Conservation (phyloP, 1,140 invertebrate species). For the Babylonia areolata region DNA sequence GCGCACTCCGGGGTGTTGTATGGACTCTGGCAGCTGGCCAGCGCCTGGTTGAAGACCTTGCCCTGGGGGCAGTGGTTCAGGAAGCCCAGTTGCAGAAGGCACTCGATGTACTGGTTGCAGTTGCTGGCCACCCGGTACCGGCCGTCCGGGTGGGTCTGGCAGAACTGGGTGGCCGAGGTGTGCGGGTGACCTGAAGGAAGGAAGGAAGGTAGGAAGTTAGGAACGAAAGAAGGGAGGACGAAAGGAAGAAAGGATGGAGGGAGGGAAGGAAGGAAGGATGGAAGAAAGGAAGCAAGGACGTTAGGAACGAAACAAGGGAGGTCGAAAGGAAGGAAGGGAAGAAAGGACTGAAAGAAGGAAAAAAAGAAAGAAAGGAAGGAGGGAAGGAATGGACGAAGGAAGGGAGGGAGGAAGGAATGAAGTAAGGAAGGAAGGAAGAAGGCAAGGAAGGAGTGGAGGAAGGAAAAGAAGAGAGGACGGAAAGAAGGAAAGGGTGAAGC, state of each 20-base stretch:
- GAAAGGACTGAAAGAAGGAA: too few species aligned
- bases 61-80: constrained; percentile 43
- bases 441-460: background rate
- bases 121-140: constrained; percentile 16
- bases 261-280: too few species aligned
- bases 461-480: background rate
- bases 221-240: background rate
- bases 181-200: background rate
- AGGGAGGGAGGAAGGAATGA: background rate
- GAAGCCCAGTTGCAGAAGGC: constrained; percentile 33
- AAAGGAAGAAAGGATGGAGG: too few species aligned
- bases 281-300: too few species aligned
- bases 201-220: background rate
- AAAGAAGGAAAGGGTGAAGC: background rate
- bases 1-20: constrained; percentile 40
- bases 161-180: background rate
- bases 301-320: too few species aligned
- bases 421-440: too few species aligned
- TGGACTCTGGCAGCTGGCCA: constrained; percentile 45
- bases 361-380: background rate
- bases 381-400: too few species aligned
- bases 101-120: constrained; percentile 33
- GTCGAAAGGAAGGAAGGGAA: too few species aligned
- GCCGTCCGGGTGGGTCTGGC: background rate
- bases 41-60: constrained; percentile 24